phyloP scores from a whole-genome alignment of 2,797 vertebrate species.

The Diplodus puntazzo region DNA sequence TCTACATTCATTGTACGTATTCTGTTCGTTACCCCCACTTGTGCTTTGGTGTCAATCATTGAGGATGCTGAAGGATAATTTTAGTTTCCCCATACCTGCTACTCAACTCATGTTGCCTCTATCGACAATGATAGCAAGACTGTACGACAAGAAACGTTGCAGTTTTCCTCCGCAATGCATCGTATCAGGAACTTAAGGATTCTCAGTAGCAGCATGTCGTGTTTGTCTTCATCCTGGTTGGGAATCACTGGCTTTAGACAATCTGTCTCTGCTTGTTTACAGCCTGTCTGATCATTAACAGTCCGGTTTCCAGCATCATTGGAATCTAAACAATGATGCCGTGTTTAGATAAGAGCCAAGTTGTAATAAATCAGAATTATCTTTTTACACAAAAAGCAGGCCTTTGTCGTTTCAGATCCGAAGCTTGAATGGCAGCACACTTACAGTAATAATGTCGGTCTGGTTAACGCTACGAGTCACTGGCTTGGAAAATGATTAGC shows the following conservation, averaged over 20 bases:
- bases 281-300: conserved; percentile 4
- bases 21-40: not conserved
- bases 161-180: not conserved
- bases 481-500: not conserved
- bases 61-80: not conserved
- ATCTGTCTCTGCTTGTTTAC: not conserved
- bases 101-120: not conserved
- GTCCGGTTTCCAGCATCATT: not conserved
- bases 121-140: not conserved
- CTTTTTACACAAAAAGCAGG: not conserved
- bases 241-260: not conserved
- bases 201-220: not conserved
- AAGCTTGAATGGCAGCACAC: not conserved
- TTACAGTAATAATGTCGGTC: not conserved
- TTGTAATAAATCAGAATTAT: not conserved
- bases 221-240: not conserved
- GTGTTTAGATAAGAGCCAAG: not conserved
- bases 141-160: not conserved
- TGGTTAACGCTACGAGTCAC: conserved; percentile 1
- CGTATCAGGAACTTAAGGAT: not conserved
- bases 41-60: not conserved
- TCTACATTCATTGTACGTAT: not conserved
- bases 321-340: not conserved
- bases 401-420: not conserved
- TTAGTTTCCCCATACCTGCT: not conserved